These are phyloP conservation scores for Ancistrus triradiatus DNA, from an alignment of 2,113 vertebrate genomes.

Conservation along the genomic window DNA sequence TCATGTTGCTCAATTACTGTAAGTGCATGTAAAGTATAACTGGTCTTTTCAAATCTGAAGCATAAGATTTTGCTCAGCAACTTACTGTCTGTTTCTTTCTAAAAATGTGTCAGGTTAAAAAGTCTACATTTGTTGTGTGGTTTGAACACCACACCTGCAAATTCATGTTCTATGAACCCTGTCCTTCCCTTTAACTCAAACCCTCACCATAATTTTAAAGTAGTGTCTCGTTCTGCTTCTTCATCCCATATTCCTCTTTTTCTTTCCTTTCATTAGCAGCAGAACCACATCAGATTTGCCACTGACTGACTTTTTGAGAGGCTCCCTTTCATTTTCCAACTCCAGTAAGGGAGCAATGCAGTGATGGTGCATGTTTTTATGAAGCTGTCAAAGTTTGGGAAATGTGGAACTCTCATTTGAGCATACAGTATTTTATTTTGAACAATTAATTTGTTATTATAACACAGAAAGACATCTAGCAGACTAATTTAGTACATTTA, in stretches of 20 bases:
- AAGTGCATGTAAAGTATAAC: no score
- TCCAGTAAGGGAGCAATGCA: constrained; percentile 1
- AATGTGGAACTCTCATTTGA: no score
- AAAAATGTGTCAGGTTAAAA: no score
- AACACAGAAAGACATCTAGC: no score
- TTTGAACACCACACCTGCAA: constrained; percentile 31
- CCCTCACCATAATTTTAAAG: constrained; percentile 9
- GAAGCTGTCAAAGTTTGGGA: no score
- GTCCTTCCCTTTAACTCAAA: constrained; percentile 5
- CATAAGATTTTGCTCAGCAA: no score
- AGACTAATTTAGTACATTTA: no score
- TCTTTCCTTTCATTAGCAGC: constrained; percentile 8
- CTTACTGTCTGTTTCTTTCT: no score
- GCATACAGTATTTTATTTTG: no score
- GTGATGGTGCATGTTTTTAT: neutral
- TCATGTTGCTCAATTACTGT: no score
- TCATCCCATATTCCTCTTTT: neutral
- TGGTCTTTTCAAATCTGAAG: no score
- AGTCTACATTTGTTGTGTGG: constrained; percentile 6
- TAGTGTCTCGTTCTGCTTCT: neutral
- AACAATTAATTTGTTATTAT: no score
- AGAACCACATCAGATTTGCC: constrained; percentile 28
- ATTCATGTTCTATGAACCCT: neutral
- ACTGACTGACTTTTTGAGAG: neutral
- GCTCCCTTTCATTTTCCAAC: constrained; percentile 26